A percentile compares a stretch with the other conserved stretches of the same genome.
Conservation (phyloP, 2,888 invertebrate genomes). For the Drosophila longiperda region DNA sequence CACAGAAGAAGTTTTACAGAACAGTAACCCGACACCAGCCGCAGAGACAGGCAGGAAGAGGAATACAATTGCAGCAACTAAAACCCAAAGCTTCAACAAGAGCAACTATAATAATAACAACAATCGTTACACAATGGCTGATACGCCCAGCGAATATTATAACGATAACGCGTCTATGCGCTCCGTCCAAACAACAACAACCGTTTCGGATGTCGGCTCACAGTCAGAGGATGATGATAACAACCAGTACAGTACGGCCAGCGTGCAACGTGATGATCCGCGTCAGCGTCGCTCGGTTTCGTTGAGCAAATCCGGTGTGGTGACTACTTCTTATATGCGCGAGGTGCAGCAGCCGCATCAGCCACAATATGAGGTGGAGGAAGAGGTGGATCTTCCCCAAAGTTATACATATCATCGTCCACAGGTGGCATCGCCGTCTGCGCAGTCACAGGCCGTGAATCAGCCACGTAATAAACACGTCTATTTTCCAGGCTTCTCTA, state of each 20-base stretch:
- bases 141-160: constrained; percentile 19
- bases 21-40: constrained; percentile 60
- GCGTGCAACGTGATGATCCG: constrained; percentile 11
- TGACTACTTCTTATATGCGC: constrained; percentile 82
- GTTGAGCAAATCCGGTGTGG: constrained; percentile 76
- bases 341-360: constrained; percentile 49
- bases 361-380: constrained; percentile 45
- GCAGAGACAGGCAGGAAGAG: constrained; percentile 36
- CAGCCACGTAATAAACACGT: constrained; percentile 37
- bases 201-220: constrained; percentile 58
- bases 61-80: constrained; percentile 3
- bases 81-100: constrained; percentile 21
- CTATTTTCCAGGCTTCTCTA: constrained; percentile 20
- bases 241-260: constrained; percentile 12
- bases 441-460: constrained; percentile 27
- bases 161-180: constrained; percentile 26
- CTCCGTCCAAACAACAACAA: constrained; percentile 48
- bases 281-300: constrained; percentile 74
- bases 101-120: constrained; percentile 9
- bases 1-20: constrained; percentile 50
- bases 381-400: constrained; percentile 52
- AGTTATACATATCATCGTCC: constrained; percentile 62
- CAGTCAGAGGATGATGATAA: constrained; percentile 61
- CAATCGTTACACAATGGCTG: constrained; percentile 70
- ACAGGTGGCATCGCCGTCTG: constrained; percentile 8